Base-by-base conservation (phyloP, 1,140 invertebrate genomes). In the Cotesia vestalis region DNA sequence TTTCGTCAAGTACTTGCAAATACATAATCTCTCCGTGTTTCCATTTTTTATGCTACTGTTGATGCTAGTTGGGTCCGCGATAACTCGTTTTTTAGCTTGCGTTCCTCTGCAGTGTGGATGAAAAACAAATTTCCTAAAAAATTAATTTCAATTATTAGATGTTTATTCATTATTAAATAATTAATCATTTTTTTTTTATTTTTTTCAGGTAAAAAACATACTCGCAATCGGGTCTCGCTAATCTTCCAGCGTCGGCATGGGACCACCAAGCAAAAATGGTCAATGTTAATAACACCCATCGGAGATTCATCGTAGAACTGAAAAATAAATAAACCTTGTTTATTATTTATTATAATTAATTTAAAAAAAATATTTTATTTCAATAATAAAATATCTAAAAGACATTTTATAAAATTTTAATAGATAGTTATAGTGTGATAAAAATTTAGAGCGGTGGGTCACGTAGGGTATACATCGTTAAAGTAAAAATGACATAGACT, bases 21-120 rank as follows among this genome's bases (percentile, higher is more conserved):
- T 64, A 36, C 71, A 75, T 4, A 67, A 35, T 35, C 59, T 60
- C 17, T 72, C 67, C 12, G 57, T 38, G 40, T 73, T 72, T 3
- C 38, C 55, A 14, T 70, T 51, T 36, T 75, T 69, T 12, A 59
- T 36, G n/a, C 40, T 14, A 60, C 36, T 46, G 40, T 46, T 46
- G 6, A 46, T 46, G 11, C 6, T 11, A 9, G 40, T 46, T 9
- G 40, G 5, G 6, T 46, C 40, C 5, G 40, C 14, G 5, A 70
- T 67, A 11, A 73, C 40, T 8, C 74, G 74, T 66, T 75, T 75
- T 66, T 53, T 72, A 38, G 74, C 74, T 59, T 75, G 74, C 12
- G 38, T 72, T 14, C 74, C 74, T 67, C 74, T 62, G 35, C 74
- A 75, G 14, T 75, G 64, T 1, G 71, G 74, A 60, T 75, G 74